phyloP scores from a whole-genome alignment of 2,113 vertebrate genomes.

The Pterocles burchelli region DNA sequence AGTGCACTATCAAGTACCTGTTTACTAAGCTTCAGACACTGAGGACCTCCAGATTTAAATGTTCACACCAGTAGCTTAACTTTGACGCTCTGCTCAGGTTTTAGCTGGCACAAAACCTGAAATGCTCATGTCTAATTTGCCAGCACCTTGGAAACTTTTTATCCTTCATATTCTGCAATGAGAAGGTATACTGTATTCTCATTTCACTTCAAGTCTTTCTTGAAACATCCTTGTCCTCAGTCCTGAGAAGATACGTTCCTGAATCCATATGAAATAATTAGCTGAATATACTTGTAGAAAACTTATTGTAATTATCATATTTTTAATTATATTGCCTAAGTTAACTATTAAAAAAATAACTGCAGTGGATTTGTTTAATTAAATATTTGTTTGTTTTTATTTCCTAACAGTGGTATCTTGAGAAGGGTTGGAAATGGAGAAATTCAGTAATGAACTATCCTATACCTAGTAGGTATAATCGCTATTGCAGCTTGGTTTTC shows the following conservation, averaged over 20 bases:
- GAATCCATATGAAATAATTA: not conserved
- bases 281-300: not conserved
- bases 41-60: not conserved
- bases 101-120: not conserved
- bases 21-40: not conserved
- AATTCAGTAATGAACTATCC: not conserved
- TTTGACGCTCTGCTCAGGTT: not conserved
- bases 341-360: not conserved
- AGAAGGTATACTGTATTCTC: not conserved
- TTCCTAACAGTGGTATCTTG: not conserved
- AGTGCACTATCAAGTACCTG: not conserved
- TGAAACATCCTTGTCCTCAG: not conserved
- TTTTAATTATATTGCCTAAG: not conserved
- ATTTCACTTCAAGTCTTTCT: not conserved
- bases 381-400: not conserved
- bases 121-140: not conserved
- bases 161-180: not conserved
- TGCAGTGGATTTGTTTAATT: not conserved
- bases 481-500: not conserved
- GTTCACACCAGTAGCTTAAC: not conserved
- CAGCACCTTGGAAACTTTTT: not conserved
- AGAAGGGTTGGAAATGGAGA: not conserved
- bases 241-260: not conserved
- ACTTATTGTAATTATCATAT: not conserved
- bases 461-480: constrained; percentile 2